A percentile compares a stretch with the other conserved stretches of the same genome.
Evolutionary conservation across 2,113 vertebrate species (phyloP).

Genomic region (Zosterops lateralis): DNA sequence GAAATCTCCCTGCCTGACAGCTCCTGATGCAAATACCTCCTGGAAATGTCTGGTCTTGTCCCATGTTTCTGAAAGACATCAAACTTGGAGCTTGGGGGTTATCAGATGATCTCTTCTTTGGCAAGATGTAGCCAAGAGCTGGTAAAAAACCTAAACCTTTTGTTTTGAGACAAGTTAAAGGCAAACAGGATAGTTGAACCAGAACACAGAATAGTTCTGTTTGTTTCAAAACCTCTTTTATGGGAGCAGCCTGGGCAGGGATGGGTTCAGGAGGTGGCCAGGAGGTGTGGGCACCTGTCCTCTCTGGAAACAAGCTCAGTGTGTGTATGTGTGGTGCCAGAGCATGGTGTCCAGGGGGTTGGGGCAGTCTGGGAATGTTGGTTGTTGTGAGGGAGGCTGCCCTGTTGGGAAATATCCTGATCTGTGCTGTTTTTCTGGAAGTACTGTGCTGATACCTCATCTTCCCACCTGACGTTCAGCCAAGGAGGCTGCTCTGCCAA

Average conservation of each 20-base stretch:
- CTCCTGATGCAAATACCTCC: not conserved
- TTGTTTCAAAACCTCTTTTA: not conserved
- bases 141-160: not conserved
- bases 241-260: fast-evolving
- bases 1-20: not conserved
- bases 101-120: not conserved
- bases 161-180: not conserved
- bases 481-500: not conserved
- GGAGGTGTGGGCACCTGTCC: not conserved
- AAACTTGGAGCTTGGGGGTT: not conserved
- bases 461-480: not conserved
- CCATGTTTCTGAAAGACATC: not conserved
- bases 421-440: not conserved
- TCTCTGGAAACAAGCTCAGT: not conserved
- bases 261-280: not conserved
- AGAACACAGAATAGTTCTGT: not conserved
- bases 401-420: not conserved
- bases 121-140: not conserved
- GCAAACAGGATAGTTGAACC: not conserved
- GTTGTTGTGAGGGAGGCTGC: not conserved
- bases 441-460: not conserved
- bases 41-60: not conserved
- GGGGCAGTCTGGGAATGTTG: not conserved
- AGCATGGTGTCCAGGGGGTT: not conserved
- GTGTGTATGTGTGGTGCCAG: not conserved